Conservation (phyloP, 2,888 invertebrate genomes). For the Drosophila colorata region DNA sequence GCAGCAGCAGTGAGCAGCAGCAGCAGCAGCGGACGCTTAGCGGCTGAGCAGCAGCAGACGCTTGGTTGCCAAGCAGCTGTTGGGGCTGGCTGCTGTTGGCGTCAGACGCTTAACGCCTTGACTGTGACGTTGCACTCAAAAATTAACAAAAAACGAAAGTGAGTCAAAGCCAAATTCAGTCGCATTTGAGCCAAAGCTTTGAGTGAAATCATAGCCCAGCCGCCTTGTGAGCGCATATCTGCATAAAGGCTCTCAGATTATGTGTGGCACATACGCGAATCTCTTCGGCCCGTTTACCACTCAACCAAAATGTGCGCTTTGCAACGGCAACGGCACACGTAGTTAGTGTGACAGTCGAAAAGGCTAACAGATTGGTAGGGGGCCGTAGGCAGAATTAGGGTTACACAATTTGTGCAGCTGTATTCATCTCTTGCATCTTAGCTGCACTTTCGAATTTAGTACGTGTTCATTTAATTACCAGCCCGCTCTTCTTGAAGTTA, state of each 20-base stretch:
- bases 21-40: conserved; percentile 12
- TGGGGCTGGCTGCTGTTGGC: conserved; percentile 30
- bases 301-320: conserved; percentile 67
- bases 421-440: conserved; percentile 30
- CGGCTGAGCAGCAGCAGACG: conserved; percentile 25
- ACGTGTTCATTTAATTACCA: conserved; percentile 25
- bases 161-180: conserved; percentile 50
- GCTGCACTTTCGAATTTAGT: conserved; percentile 24
- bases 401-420: conserved; percentile 47
- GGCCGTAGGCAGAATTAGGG: conserved; percentile 62
- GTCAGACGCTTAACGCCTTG: conserved; percentile 58
- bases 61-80: conserved; percentile 21
- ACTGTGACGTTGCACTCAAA: conserved; percentile 50
- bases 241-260: conserved; percentile 22
- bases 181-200: conserved; percentile 53
- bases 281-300: conserved; percentile 27
- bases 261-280: conserved; percentile 27
- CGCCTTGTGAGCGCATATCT: conserved; percentile 10
- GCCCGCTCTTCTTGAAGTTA: conserved; percentile 14
- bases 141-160: conserved; percentile 66
- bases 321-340: conserved; percentile 39
- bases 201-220: conserved; percentile 46
- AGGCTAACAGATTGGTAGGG: conserved; percentile 19
- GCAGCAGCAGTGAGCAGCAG: conserved; percentile 11
- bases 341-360: conserved; percentile 14